Base-by-base conservation (phyloP, 2,888 invertebrate species). In the Netelia inedita region DNA sequence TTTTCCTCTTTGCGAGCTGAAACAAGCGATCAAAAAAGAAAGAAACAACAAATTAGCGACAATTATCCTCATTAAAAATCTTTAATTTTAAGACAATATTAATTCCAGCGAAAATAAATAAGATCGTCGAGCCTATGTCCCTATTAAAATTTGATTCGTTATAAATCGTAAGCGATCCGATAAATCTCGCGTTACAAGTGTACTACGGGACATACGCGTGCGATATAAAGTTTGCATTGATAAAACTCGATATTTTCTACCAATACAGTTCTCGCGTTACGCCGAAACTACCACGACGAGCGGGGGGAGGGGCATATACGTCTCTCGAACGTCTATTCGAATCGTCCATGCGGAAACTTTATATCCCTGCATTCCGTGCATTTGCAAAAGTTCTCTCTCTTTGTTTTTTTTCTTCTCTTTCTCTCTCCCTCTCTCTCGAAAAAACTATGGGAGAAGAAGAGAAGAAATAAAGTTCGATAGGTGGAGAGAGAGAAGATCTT, bases 331-430 rank as follows among this genome's bases (percentile, higher is more conserved):
- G 72, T 55, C 72, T 80, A 53, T 78, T 50, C 53, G 73, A 72
- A 41, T 61, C 73, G 84, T 78, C 73, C 80, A 78, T 55, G 73
- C 80, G 76, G 10, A 80, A 84, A 84, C 84, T 84, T 81, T 76
- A 76, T 69, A 55, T 73, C 73, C 46, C 23, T 21, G 57, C 66
- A 78, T 84, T 80, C 53, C 46, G 57, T 78, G 75, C 57, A 75
- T 69, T 79, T 59, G 76, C n/a, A 74, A 80, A 78, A 57, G 21
- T 78, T 78, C 16, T 53, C 53, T 66, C 8, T 35, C 8, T 35
- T 5, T 6, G 35, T 35, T 5, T 35, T 35, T 35, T 3, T 35
- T 6, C 6, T 6, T 35, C 35, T 35, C 35, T 35, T 6, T 23
- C 23, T 23, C 23, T 23, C 23, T 23, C 23, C 2, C 23, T 23